Conservation (phyloP, 2,113 vertebrate genomes). For the Vombatus ursinus region DNA sequence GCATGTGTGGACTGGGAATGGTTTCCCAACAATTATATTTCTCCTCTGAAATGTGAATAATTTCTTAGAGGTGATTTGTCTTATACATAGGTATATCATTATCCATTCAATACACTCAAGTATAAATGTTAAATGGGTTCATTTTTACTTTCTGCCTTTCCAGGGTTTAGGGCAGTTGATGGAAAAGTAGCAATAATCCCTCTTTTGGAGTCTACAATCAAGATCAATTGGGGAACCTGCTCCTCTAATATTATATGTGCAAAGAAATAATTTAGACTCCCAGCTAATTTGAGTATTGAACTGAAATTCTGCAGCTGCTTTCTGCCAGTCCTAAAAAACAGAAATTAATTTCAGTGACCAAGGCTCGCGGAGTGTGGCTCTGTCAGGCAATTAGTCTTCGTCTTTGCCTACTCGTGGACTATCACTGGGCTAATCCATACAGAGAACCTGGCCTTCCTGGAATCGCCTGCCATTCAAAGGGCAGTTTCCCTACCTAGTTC, state of each 20-base stretch:
- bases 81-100: neutral
- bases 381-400: constrained; percentile 98
- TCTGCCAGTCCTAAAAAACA: constrained; percentile 90
- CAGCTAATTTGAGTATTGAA: constrained; percentile 91
- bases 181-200: constrained; percentile 81
- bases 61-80: neutral
- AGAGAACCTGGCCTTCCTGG: constrained; percentile 85
- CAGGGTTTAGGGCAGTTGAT: constrained; percentile 77
- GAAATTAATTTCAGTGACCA: constrained; percentile 96
- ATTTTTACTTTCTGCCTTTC: constrained; percentile 63
- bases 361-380: constrained; percentile 89
- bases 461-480: constrained; percentile 84
- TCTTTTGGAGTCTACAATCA: constrained; percentile 80
- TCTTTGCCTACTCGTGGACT: constrained; percentile 92
- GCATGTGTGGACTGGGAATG: neutral
- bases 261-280: constrained; percentile 89
- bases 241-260: constrained; percentile 82
- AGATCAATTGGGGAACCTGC: constrained; percentile 84
- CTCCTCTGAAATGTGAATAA: neutral
- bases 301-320: constrained; percentile 90
- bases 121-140: constrained; percentile 60
- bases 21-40: neutral
- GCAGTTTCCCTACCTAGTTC: constrained; percentile 84
- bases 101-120: neutral
- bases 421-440: constrained; percentile 95